These are phyloP conservation scores for Platichthys flesus DNA, from an alignment of 2,113 vertebrate genomes.

Conservation along the genomic window DNA sequence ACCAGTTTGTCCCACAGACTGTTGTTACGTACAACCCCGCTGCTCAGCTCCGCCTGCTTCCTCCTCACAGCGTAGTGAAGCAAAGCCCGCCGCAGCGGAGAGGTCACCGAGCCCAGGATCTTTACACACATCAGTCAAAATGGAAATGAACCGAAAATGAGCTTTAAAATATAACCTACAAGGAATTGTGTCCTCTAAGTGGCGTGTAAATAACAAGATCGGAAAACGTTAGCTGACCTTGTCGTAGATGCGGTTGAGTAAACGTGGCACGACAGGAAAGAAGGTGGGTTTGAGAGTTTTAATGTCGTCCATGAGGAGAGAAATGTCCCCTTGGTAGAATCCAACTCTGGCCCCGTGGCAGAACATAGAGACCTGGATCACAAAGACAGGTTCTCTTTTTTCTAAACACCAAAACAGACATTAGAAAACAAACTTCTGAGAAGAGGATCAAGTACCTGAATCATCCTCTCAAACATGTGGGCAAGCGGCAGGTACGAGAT, in stretches of 20 bases:
- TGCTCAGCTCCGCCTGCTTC: slow-evolving; percentile 83
- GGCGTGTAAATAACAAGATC: neutral
- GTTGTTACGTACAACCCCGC: slow-evolving; percentile 83
- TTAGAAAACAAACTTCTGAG: neutral
- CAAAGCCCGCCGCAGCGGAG: slow-evolving; percentile 76
- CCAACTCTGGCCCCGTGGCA: slow-evolving; percentile 83
- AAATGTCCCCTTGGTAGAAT: slow-evolving; percentile 85
- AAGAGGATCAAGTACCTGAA: slow-evolving; percentile 73
- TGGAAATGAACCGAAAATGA: neutral
- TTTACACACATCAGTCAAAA: slow-evolving; percentile 36
- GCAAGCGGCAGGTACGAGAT: slow-evolving; percentile 86
- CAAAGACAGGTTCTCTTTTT: neutral
- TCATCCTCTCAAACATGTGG: slow-evolving; percentile 87
- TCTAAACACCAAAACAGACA: neutral
- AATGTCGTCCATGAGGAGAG: slow-evolving; percentile 85
- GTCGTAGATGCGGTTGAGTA: slow-evolving; percentile 86
- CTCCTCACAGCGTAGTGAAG: slow-evolving; percentile 82
- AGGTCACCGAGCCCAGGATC: slow-evolving; percentile 81
- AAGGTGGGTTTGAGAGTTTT: slow-evolving; percentile 85
- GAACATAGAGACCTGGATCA: slow-evolving; percentile 81
- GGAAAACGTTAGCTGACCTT: slow-evolving; percentile 69
- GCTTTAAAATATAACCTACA: neutral
- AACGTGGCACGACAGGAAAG: slow-evolving; percentile 83
- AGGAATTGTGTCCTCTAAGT: neutral
- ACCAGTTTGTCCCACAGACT: slow-evolving; percentile 84